These are phyloP conservation scores for Ceratotherium simum DNA, from an alignment of 2,113 vertebrate species.

Conservation along the genomic window DNA sequence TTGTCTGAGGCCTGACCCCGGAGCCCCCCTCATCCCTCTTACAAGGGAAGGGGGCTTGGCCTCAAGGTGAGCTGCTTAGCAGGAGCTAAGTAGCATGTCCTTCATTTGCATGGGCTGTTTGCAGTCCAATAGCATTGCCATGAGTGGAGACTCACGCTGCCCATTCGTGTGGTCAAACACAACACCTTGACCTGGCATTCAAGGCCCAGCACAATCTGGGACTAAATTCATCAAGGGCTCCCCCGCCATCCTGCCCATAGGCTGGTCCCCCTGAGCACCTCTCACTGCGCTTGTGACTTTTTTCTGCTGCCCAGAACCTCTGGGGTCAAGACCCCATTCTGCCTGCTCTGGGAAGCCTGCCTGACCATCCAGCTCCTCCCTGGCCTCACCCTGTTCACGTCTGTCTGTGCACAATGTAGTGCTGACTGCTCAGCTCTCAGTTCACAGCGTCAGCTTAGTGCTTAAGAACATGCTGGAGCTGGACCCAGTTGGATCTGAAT, in stretches of 20 bases:
- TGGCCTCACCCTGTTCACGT: too few species aligned
- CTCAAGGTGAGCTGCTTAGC: not conserved
- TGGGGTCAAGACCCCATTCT: not conserved
- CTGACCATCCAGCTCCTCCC: not conserved
- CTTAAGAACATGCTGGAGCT: not conserved
- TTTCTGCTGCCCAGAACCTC: not conserved
- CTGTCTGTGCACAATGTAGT: rapidly evolving
- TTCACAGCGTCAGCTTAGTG: not conserved
- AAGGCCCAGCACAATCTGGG: not conserved
- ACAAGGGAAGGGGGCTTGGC: not conserved
- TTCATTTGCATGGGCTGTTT: not conserved
- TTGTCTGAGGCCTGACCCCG: not conserved
- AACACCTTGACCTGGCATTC: not conserved
- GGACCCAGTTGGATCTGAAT: not conserved
- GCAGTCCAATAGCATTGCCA: rapidly evolving
- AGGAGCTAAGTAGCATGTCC: rapidly evolving
- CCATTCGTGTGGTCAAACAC: not conserved
- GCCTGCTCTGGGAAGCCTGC: not conserved
- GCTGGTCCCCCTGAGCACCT: not conserved
- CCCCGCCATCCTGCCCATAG: not conserved
- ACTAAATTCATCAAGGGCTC: rapidly evolving
- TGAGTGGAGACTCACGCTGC: too few species aligned
- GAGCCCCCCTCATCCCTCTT: not conserved
- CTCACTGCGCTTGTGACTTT: not conserved
- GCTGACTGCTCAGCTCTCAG: not conserved